Conservation (phyloP, 2,797 vertebrate species). For the Phalloptychus januarius region DNA sequence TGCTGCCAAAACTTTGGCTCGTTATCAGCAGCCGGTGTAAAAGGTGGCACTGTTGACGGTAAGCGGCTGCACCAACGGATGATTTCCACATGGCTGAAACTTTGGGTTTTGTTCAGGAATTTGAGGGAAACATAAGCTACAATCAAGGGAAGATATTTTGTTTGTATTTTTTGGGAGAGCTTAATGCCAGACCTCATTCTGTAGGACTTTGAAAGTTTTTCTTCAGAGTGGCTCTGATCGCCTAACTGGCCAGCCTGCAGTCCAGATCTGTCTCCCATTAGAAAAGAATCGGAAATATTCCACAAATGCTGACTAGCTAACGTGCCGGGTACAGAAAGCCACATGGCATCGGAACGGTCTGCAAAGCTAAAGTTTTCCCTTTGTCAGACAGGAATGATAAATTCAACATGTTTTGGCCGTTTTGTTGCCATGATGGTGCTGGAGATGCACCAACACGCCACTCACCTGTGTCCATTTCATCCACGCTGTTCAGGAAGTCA, state of each 20-base stretch:
- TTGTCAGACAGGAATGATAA: neutral
- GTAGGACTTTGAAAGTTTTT: neutral
- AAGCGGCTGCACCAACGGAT: neutral
- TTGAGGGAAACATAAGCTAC: neutral
- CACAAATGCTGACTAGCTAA: neutral
- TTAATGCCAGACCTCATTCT: neutral
- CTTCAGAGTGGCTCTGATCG: neutral
- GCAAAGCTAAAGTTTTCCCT: neutral
- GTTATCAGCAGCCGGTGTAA: neutral
- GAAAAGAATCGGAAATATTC: slow-evolving; percentile 1
- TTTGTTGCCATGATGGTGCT: neutral
- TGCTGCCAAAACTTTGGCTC: neutral
- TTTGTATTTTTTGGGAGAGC: neutral
- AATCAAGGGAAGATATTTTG: neutral
- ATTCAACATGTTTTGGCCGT: neutral
- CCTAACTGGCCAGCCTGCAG: neutral
- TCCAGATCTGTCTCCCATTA: neutral
- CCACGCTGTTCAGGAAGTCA: slow-evolving; percentile 98
- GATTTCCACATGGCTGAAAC: neutral
- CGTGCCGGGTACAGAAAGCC: neutral
- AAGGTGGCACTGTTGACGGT: neutral
- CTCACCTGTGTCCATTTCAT: slow-evolving; percentile 98
- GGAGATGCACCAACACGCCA: neutral
- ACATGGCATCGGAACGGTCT: neutral
- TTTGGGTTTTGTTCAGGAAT: neutral